Base-by-base conservation (phyloP, 2,888 invertebrate species). In the Andrena dorsata region DNA sequence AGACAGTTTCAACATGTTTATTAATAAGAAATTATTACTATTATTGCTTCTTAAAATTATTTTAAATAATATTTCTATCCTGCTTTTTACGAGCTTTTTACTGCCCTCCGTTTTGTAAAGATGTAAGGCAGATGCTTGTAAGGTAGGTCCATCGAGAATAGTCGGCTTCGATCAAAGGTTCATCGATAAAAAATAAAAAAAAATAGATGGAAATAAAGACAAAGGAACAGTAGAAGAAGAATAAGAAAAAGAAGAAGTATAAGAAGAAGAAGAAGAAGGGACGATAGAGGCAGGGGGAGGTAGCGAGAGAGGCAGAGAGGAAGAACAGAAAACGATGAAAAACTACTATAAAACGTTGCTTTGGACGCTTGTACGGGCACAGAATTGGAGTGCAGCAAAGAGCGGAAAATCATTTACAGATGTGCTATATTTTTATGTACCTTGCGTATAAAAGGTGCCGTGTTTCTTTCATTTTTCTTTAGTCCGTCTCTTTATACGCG, bases 1-100 rank as follows among this genome's bases (percentile, higher is more conserved):
- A 88, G 86, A 89, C 85, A 86, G 77, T 88, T 93, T 93, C 90
- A 92, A 92, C 91, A 92, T 92, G 92, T 93, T 93, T 93, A 93
- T 93, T 93, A 92, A 92, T 93, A 92, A 84, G 93, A 93, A 93
- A 92, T 92, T 93, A 92, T 92, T 91, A 90, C 90, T 93, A 92
- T 92, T 93, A 92, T 92, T 92, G 93, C 92, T 92, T 86, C 91
- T 92, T 92, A 93, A 92, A 92, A 90, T 91, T 91, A 92, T 91
- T 80, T 82, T 90, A 93, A 92, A 93, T 92, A 92, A 92, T 92
- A 90, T 91, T 88, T 89, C 89, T 91, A 91, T 86, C 80, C 85
- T 88, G 84, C 2, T 78, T 82, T 82, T 78, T 80, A 83, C 86
- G 79, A 79, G 85, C 88, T 84, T 86, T 91, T 91, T 86, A 89